Evolutionary conservation across 2,113 vertebrate species (phyloP), one percentile per base, ranked within the genome.

Genomic region (Hepsetus odoe): DNA sequence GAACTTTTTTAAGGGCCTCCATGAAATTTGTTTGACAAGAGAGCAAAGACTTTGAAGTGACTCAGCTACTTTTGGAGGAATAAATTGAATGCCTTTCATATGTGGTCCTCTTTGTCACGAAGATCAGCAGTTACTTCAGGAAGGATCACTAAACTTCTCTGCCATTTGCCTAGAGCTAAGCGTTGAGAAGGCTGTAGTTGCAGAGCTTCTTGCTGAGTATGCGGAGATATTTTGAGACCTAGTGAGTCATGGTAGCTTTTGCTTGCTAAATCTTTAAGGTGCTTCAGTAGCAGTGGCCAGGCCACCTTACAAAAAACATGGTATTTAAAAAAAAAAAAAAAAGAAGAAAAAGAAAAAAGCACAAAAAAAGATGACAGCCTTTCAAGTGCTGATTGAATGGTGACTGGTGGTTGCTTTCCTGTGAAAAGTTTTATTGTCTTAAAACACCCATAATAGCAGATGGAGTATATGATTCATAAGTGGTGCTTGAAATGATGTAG

Each of bases 161-260:
- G 13, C 32, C 18, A 28, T 49, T 62, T 51, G 56, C 76, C 59
- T 40, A 0, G 18, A 71, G 68, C 67, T 78, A 33, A 38, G 32
- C 7, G 26, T 67, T 72, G 62, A 58, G 76, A 69, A 64, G 44
- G 16, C 56, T 64, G 56, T 72, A 58, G 56, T 71, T 1, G 24
- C 46, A 46, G 12, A 71, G 42, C 56, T 71, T 78, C 76, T 78
- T 78, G 76, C 76, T 78, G 76, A 78, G 67, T 72, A 62, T 72
- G 67, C 58, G 28, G 76, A 78, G 67, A 78, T 78, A 78, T 78
- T 71, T 78, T 78, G 55, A 78, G 67, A 71, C 67, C 30, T 32
- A 53, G 58, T 78, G 76, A 78, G 56, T 68, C 74, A 76, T 68
- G 26, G 18, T 56, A n/a, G 46, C 74, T 76, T 56, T 68, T 13